Conservation (phyloP, 2,113 vertebrate species). For the Callorhinus ursinus region DNA sequence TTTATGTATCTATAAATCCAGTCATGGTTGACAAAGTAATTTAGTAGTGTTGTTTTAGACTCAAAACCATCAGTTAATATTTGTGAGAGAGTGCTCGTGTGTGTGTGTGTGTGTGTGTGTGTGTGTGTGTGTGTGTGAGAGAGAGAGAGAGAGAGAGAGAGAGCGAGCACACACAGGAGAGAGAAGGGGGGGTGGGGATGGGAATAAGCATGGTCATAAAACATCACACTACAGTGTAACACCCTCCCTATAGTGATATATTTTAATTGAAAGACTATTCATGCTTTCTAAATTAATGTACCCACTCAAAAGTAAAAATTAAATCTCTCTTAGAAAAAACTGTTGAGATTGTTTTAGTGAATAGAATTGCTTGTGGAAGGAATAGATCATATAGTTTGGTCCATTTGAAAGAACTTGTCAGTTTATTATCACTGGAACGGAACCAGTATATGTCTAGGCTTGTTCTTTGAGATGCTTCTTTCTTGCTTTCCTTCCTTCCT, state of each 20-base stretch:
- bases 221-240: neutral
- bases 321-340: too few species aligned
- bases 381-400: neutral
- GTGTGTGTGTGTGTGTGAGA: fast-evolving
- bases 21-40: neutral
- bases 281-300: neutral
- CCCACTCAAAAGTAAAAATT: neutral
- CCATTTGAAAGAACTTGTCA: neutral
- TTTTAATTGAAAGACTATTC: neutral
- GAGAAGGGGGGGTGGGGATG: neutral
- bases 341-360: neutral
- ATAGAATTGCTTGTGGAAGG: slow-evolving; percentile 17
- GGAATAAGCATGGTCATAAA: neutral
- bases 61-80: neutral
- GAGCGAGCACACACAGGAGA: neutral
- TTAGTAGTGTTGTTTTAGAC: neutral
- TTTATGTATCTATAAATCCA: slow-evolving; percentile 36
- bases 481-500: neutral
- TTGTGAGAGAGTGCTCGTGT: neutral
- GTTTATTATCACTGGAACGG: neutral
- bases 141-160: fast-evolving
- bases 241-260: neutral
- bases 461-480: neutral
- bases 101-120: neutral
- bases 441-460: slow-evolving; percentile 39